Base-by-base conservation (phyloP, 1,140 invertebrate species). In the Pseudomyrmex sp. region DNA sequence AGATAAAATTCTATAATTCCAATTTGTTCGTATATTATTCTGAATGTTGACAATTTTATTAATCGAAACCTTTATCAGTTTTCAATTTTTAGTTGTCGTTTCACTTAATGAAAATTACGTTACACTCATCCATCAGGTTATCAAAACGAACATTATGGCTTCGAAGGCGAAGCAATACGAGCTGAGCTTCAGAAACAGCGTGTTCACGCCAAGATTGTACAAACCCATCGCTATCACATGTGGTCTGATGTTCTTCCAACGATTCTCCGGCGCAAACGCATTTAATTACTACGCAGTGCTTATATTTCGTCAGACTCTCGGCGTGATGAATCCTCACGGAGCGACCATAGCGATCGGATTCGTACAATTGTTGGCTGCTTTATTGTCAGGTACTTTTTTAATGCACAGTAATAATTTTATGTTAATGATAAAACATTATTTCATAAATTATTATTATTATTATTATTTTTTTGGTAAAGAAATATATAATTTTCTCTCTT, bases 201-300 rank as follows among this genome's bases (percentile, higher is more conserved):
- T 96, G 74, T 91, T 95, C 65, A 95, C 95, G 20, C 95, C 96
- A 62, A 90, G 95, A 23, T 91, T 96, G 18, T 95, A 95, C 80
- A 95, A 96, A 84, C 97, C 97, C 7, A 96, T 97, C 10, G 93
- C 97, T 66, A 97, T 97, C 70, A 97, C 97, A 1, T 97, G 97
- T 92, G 97, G 97, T 0, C 93, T 98, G 62, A 98, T 98, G 97
- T 96, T 98, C 93, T 98, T 98, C 92, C 97, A 97, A 89, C 95
- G 97, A 73, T 98, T 98, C 89, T 97, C 97, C 72, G 97, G 97
- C 12, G 97, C 97, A 13, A 97, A 97, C 87, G 96, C 97, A 15
- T 98, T 98, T 92, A 97, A 96, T 92, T 97, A 97, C 91, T 98
- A 98, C 92, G 97, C 97, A 15, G 97, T 97, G 2, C 95, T 96